Evolutionary conservation across 2,113 vertebrate genomes (phyloP).

Genomic region (Neolamprologus modestus): DNA sequence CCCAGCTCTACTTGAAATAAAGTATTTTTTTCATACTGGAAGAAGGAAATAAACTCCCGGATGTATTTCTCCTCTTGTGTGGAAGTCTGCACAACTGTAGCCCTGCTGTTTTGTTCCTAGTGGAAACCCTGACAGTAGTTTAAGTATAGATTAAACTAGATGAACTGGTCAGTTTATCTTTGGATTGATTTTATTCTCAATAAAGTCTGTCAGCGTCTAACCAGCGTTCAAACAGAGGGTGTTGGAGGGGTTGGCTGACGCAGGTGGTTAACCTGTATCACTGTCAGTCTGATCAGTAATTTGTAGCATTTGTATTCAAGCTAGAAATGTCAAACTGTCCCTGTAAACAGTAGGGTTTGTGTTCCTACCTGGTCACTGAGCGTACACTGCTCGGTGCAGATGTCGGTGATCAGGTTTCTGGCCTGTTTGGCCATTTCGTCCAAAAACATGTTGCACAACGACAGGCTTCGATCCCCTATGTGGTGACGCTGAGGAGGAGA

Average conservation of each 20-base stretch:
- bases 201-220: neutral
- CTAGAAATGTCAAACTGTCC: neutral
- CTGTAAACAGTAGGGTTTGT: rapidly evolving
- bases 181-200: neutral
- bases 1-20: neutral
- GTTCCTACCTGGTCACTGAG: slow-evolving; percentile 91
- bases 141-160: neutral
- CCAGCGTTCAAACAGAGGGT: neutral
- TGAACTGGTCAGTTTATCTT: neutral
- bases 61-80: neutral
- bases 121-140: neutral
- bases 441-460: slow-evolving; percentile 98
- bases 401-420: slow-evolving; percentile 96
- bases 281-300: neutral
- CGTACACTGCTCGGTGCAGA: slow-evolving; percentile 97
- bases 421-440: slow-evolving; percentile 99
- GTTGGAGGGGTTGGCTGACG: neutral
- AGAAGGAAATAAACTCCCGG: neutral
- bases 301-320: neutral
- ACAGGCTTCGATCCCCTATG: slow-evolving; percentile 96
- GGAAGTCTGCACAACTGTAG: neutral
- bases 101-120: neutral
- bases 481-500: slow-evolving; percentile 81
- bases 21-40: neutral
- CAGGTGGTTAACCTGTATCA: neutral